Base-by-base conservation (phyloP, 2,888 invertebrate species). In the Dolichopus griseipennis region DNA sequence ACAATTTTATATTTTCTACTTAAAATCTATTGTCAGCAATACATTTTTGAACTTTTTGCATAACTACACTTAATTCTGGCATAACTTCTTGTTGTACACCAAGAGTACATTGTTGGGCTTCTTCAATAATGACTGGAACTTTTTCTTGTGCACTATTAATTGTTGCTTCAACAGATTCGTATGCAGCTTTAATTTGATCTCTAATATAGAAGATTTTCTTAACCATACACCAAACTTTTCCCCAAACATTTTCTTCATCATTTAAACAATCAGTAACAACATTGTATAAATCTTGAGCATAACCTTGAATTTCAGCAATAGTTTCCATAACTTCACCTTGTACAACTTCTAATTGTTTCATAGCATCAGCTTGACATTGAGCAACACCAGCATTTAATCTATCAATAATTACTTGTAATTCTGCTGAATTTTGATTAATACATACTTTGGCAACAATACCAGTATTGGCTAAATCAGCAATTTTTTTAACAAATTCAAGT, bases 251-350 rank as follows among this genome's bases (percentile, higher is more conserved):
- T 52, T 63, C 68, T 27, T 68, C 64, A 27, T 5, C 5, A 18
- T 68, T 64, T 61, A 62, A n/a, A 62, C 68, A 68, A 1, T 68
- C 64, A 9, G 9, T 15, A 1, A 68, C 43, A 22, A 66, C 63
- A 21, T 68, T 52, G 9, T 66, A 37, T 52, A 66, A 64, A 8
- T 41, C 68, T 15, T 64, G 63, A 18, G 52, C 27, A 27, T 66
- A 37, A 33, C 64, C 68, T 63, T 68, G 66, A 43, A 68, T 68
- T 20, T 12, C n/a, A 33, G 27, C 68, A 64, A 66, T 33, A 20
- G 52, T 20, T 8, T 64, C 2, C 34, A 66, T 34, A 12, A 68
- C 61, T 27, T 66, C 64, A 10, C 15, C 20, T 18, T 15, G 43
- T 37, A 64, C 62, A 21, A 20, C 20, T 34, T 63, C 63, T 5